Conservation (phyloP, 2,888 invertebrate genomes). For the Thalpophila matura region DNA sequence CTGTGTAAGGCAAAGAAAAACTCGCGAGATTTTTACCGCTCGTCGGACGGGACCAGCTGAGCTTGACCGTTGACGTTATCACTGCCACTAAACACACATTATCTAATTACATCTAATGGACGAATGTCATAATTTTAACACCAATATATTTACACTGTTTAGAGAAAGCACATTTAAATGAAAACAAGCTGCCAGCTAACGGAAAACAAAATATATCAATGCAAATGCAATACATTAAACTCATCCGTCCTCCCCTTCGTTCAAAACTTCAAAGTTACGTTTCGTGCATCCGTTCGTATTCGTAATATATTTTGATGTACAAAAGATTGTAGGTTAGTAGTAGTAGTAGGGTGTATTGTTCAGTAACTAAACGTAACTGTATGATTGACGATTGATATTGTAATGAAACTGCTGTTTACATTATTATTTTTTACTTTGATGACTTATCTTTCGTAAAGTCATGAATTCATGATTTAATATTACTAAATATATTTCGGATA, state of each 20-base stretch:
- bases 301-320: conserved; percentile 1
- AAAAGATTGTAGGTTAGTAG: too few relatives aligned
- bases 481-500: too few relatives aligned
- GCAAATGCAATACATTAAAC: conserved; percentile 60
- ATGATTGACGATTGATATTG: too few relatives aligned
- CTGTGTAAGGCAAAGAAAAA: conserved; percentile 83
- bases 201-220: conserved; percentile 67
- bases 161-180: conserved; percentile 31
- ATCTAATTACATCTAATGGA: conserved; percentile 47
- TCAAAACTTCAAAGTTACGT: conserved; percentile 73
- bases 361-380: too few relatives aligned
- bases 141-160: conserved; percentile 39
- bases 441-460: too few relatives aligned
- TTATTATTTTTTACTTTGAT: too few relatives aligned
- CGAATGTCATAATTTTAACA: conserved; percentile 40
- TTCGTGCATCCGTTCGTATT: conserved; percentile 53
- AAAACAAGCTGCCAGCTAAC: conserved; percentile 56
- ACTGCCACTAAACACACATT: conserved; percentile 73
- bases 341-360: too few relatives aligned
- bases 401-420: too few relatives aligned
- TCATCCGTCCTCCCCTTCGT: conserved; percentile 60
- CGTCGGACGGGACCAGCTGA: conserved; percentile 86
- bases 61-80: conserved; percentile 87
- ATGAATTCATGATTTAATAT: too few relatives aligned
- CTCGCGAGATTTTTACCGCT: conserved; percentile 88